Conservation (phyloP, 1,140 invertebrate genomes). For the Agrilus planipennis region DNA sequence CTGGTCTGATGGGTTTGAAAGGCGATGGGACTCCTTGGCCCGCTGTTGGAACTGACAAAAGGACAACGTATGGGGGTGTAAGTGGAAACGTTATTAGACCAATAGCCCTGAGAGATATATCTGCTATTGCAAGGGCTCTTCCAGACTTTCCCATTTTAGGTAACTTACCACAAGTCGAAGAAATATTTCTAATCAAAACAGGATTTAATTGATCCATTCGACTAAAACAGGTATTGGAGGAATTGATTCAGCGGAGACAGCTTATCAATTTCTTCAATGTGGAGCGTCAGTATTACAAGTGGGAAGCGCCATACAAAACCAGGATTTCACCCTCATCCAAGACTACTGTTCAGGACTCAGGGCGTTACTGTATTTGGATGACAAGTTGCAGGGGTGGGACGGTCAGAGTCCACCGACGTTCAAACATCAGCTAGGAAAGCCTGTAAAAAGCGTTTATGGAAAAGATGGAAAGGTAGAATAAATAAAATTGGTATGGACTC, state of each 20-base stretch:
- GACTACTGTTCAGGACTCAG: conserved; percentile 89
- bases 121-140: conserved; percentile 67
- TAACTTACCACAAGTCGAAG: conserved; percentile 6
- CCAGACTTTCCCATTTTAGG: conserved; percentile 88
- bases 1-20: conserved; percentile 80
- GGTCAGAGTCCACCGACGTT: conserved; percentile 86
- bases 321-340: conserved; percentile 91
- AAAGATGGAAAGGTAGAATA: conserved; percentile 47
- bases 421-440: conserved; percentile 89
- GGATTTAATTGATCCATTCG: conserved; percentile 4
- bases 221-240: conserved; percentile 77
- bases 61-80: conserved; percentile 92
- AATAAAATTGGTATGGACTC: conserved; percentile 14
- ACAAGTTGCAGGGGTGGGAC: conserved; percentile 62
- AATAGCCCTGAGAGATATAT: conserved; percentile 80
- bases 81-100: conserved; percentile 93
- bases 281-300: conserved; percentile 88
- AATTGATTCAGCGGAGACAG: conserved; percentile 89
- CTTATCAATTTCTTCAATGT: conserved; percentile 83
- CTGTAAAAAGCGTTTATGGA: conserved; percentile 51
- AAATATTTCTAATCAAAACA: neutral
- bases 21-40: conserved; percentile 82
- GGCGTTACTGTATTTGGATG: conserved; percentile 74
- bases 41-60: conserved; percentile 63
- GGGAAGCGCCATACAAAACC: conserved; percentile 95